phyloP scores from a whole-genome alignment of 2,797 vertebrate species.

The Antennarius maculatus region DNA sequence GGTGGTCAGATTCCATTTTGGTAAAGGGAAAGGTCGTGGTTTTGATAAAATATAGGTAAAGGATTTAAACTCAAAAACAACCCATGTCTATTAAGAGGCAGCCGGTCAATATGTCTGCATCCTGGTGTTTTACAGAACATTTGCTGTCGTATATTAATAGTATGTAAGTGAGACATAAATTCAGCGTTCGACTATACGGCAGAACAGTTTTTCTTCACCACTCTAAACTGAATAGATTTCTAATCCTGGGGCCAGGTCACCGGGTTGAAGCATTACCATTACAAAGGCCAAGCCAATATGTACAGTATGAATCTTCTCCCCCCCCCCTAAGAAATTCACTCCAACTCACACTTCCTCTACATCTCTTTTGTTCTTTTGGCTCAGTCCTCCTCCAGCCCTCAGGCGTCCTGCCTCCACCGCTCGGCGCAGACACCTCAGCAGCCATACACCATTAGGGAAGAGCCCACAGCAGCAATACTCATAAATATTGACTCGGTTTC shows the following conservation, averaged over 20 bases:
- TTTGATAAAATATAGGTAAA: too few species aligned
- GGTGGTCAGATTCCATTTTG: too few species aligned
- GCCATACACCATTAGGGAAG: constrained; percentile 65
- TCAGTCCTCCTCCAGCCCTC: constrained; percentile 25
- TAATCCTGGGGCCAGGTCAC: constrained; percentile 50
- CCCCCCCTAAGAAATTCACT: neutral
- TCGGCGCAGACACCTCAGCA: constrained; percentile 61
- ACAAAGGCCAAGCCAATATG: constrained; percentile 58
- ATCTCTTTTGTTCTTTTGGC: constrained; percentile 6
- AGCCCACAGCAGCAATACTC: constrained; percentile 67
- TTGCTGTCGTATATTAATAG: neutral
- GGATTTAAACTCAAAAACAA: too few species aligned
- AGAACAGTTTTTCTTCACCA: constrained; percentile 11
- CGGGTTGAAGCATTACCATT: constrained; percentile 42
- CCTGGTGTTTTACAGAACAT: too few species aligned
- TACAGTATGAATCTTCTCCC: constrained; percentile 24
- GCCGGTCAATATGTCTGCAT: too few species aligned
- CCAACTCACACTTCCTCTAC: neutral
- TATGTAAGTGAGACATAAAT: neutral
- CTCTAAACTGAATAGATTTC: constrained; percentile 37
- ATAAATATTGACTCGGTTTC: constrained; percentile 78
- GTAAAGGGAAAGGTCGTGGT: too few species aligned
- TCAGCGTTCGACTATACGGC: constrained; percentile 6
- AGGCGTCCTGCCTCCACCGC: constrained; percentile 41
- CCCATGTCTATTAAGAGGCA: too few species aligned